A percentile compares a stretch with the other conserved stretches of the same genome.
These are phyloP conservation scores for Crax fasciolata DNA, from an alignment of 2,797 vertebrate species.

Conservation along the genomic window DNA sequence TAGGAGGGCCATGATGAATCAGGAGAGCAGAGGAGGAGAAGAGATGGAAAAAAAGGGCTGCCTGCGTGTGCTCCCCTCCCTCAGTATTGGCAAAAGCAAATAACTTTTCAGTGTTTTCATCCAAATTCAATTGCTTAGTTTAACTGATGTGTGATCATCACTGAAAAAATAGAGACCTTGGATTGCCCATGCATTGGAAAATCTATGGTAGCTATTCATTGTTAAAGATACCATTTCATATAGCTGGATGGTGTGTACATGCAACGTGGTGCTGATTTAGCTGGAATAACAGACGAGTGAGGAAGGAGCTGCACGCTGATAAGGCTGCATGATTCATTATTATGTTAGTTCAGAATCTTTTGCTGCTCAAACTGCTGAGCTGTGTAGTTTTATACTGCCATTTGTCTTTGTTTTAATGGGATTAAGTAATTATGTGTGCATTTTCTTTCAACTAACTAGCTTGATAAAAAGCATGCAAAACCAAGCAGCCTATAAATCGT, in stretches of 20 bases:
- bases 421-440: conserved; percentile 72
- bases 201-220: background rate
- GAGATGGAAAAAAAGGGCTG: background rate
- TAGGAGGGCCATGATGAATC: background rate
- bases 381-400: conserved; percentile 23
- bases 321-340: conserved; percentile 48
- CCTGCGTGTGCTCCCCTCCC: background rate
- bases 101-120: background rate
- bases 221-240: conserved; percentile 30
- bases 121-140: background rate
- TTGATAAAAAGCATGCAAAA: conserved; percentile 70
- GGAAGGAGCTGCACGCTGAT: conserved; percentile 60
- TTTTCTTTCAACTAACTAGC: conserved; percentile 61
- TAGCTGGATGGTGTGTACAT: background rate
- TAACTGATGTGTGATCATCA: background rate
- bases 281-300: conserved; percentile 22
- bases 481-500: conserved; percentile 62
- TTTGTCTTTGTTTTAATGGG: conserved; percentile 74
- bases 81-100: background rate
- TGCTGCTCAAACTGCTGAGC: conserved; percentile 60
- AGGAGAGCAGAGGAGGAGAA: background rate
- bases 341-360: conserved; percentile 22
- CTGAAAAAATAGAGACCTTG: background rate
- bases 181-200: background rate
- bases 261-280: conserved; percentile 59